Evolutionary conservation across 1,140 invertebrate genomes (phyloP).

Genomic region (Apis florea): DNA sequence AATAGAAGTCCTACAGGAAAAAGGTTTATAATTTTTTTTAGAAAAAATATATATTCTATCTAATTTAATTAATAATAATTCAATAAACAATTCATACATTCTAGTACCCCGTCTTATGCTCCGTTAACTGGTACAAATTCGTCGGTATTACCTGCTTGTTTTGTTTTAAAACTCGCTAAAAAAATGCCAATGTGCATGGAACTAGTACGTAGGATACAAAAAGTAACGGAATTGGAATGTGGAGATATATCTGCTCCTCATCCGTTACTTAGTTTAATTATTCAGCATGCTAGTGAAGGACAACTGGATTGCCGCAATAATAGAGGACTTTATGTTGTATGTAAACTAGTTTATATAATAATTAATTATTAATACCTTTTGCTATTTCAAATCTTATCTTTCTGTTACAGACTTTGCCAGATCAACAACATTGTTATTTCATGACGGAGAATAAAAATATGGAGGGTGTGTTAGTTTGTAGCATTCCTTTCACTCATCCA

Average conservation of each 20-base stretch:
- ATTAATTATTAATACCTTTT: background rate
- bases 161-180: conserved; percentile 92
- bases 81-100: conserved; percentile 38
- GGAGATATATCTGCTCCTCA: conserved; percentile 83
- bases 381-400: background rate
- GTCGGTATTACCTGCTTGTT: conserved; percentile 93
- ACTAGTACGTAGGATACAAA: conserved; percentile 87
- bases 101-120: conserved; percentile 89
- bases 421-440: conserved; percentile 96
- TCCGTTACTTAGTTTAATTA: conserved; percentile 88
- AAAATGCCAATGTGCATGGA: conserved; percentile 92
- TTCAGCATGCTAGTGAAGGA: conserved; percentile 86
- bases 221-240: conserved; percentile 88
- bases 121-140: conserved; percentile 91
- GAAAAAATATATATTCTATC: conserved; percentile 3
- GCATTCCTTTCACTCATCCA: conserved; percentile 96
- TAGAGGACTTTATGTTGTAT: conserved; percentile 89
- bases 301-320: conserved; percentile 86
- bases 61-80: background rate
- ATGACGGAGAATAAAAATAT: conserved; percentile 91
- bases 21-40: conserved; percentile 80
- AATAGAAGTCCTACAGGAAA: conserved; percentile 87
- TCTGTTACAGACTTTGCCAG: conserved; percentile 88
- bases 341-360: conserved; percentile 65
- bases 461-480: conserved; percentile 89